Evolutionary conservation across 2,113 vertebrate species (phyloP), one percentile per base, ranked within the genome.

Genomic region (Pristiophorus japonicus): DNA sequence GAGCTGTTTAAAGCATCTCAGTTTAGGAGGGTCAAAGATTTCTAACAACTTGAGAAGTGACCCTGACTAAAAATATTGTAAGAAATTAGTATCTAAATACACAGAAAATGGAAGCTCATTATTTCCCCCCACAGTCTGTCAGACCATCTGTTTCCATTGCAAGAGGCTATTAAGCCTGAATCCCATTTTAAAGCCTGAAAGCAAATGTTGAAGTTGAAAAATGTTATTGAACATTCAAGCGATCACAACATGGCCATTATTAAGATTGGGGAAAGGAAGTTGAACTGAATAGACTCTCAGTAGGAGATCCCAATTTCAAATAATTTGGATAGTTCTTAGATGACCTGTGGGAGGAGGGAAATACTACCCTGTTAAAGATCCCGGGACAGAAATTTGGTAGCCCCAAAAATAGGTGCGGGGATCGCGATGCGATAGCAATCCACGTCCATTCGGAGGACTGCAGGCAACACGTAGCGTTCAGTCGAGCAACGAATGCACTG

Each of bases 21-120:
- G 24, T 70, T 94, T 67, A 51, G 66, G 24, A 66, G 2, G 93
- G 66, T 70, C 93, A 94, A 94, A 51, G 93, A 51, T 94, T 67
- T 47, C 92, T 67, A 47, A 20, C 24, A 70, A n/a, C 38, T 47
- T 8, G 10, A 45, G 70, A 42, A 42, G 22, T 67, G 92, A 70
- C 24, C 7, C 92, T 94, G 63, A 24, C 38, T 94, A 47, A 27
- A 93, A 67, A 94, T 67, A 30, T 70, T 30, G 12, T 4, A 12
- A 93, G 62, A 93, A 30, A 38, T 93, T n/a, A 24, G 20, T 47
- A 30, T 94, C 2, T 66, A 94, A 67, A 24, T 66, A 47, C 20
- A 94, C 12, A 67, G 22, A 45, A 66, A 66, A 27, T 45, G 6
- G 27, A 88, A 88, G 51, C 27, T 88, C 8, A 67, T 67, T 55